Evolutionary conservation across 2,888 invertebrate species (phyloP).

Genomic region (Gastracanthus pulcherrimus): DNA sequence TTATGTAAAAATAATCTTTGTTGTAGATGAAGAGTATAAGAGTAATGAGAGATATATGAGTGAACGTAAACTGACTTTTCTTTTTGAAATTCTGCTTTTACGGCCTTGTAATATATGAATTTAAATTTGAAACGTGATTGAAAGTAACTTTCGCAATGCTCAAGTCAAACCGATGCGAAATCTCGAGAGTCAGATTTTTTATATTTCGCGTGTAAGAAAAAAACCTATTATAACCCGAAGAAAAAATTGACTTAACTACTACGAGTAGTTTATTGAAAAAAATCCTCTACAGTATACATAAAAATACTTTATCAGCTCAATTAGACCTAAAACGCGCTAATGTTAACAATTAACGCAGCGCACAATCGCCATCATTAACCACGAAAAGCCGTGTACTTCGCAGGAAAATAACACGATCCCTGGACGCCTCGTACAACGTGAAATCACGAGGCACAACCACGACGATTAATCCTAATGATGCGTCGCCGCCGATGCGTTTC

Average conservation of each 20-base stretch:
- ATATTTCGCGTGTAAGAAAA: neutral
- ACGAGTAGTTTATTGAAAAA: neutral
- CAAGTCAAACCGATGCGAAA: neutral
- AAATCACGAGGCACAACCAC: neutral
- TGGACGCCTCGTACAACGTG: neutral
- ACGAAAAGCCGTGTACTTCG: too few species aligned
- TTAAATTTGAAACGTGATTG: constrained; percentile 16
- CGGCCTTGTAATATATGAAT: constrained; percentile 16
- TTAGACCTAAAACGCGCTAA: neutral
- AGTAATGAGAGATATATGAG: neutral
- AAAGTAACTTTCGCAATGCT: constrained; percentile 22
- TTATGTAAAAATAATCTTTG: neutral
- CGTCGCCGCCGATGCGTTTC: neutral
- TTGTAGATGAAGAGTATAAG: neutral
- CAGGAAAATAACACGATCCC: too few species aligned
- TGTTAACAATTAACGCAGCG: neutral
- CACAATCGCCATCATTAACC: neutral
- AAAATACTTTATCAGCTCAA: neutral
- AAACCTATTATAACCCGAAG: too few species aligned
- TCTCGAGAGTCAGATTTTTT: neutral
- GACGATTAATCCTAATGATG: constrained; percentile 1
- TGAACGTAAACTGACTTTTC: neutral
- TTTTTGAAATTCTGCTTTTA: neutral
- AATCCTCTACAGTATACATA: too few species aligned
- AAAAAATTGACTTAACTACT: too few species aligned